Evolutionary conservation across 1,140 invertebrate genomes (phyloP), one percentile per base, ranked within the genome.

Genomic region (Habropoda laboriosa): DNA sequence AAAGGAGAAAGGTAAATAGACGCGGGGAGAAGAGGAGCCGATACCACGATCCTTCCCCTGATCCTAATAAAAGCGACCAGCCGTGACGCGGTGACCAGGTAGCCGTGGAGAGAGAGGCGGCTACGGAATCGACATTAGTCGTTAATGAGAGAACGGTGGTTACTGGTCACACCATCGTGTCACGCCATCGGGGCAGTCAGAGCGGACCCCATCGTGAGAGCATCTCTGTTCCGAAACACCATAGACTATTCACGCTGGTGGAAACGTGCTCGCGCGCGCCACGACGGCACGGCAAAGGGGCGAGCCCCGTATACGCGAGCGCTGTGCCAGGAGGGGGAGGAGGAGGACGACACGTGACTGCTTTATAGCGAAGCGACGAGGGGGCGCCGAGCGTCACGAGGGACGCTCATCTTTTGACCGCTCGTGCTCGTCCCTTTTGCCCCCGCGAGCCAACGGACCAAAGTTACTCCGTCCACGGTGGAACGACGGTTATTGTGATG

Each of bases 201-300:
- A 55, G 76, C n/a, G 72, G 77, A 83, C 86, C 88, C 87, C 89
- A 90, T 90, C 89, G 88, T 90, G 89, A 90, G 89, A 90, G 83
- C 87, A 89, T 89, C 88, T 88, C 88, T 85, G 82, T 88, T 85
- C 60, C 80, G 88, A 89, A 89, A 88, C 82, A 84, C 84, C 81
- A 70, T 85, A 64, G 82, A 77, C 70, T 79, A 85, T 87, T 83
- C 79, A 85, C 53, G 70, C 61, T 27, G 40, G 35, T 47, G 57
- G 35, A 45, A n/a, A n/a, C n/a, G n/a, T n/a, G n/a, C n/a, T n/a
- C n/a, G n/a, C n/a, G n/a, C n/a, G n/a, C n/a, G n/a, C n/a, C n/a
- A n/a, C n/a, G n/a, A n/a, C n/a, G n/a, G n/a, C n/a, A n/a, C n/a
- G n/a, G n/a, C n/a, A n/a, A 24, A 58, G 53, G 27, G 80, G 55